Base-by-base conservation (phyloP, 2,113 vertebrate genomes). In the Hippocampus comes region DNA sequence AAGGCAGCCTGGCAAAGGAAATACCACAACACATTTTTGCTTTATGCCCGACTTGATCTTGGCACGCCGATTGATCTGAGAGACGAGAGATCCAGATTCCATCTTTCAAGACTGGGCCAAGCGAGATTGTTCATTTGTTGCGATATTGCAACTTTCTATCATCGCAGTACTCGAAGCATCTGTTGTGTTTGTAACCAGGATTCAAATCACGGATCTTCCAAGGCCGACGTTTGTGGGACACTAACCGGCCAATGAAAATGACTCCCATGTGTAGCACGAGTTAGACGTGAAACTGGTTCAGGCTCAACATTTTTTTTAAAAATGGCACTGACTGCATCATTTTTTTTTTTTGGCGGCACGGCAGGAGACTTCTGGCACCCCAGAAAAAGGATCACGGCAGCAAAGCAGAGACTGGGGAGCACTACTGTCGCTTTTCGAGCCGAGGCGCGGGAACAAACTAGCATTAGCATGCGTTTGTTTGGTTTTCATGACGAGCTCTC, bases 1-100 rank as follows among this genome's bases (percentile, higher is more conserved):
- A 5, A 12, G 9, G 51, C 55, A 46, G 79, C 63, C 34, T 51
- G 55, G 27, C 53, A 72, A 42, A 63, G 61, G 38, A 68, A 68
- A 38, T 38, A 38, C 41, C 2, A 9, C 5, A n/a, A 20, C 21
- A 55, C 2, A 10, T 63, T 63, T 21, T 21, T 41, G 18, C 60
- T 63, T 63, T 38, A 38, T 18, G 30, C 38, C 30, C 38, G 41
- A 63, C 8, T 63, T 63, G 9, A 41, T 41, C 61, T 21, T 63
- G 61, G 30, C 15, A 61, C 30, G 8, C 59, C 5, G 6, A 18
- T 20, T 61, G 8, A 61, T 61, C 9, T 17, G 59, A 38, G 30
- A 61, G 59, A 61, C 59, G 17, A 30, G 14, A 10, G 34, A 21
- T 21, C 9, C 53, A 55, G 53, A 63, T 10, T 21, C 34, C 30